phyloP scores from a whole-genome alignment of 53 echinoderm and acorn worm genomes.

The Holothuria scabra region DNA sequence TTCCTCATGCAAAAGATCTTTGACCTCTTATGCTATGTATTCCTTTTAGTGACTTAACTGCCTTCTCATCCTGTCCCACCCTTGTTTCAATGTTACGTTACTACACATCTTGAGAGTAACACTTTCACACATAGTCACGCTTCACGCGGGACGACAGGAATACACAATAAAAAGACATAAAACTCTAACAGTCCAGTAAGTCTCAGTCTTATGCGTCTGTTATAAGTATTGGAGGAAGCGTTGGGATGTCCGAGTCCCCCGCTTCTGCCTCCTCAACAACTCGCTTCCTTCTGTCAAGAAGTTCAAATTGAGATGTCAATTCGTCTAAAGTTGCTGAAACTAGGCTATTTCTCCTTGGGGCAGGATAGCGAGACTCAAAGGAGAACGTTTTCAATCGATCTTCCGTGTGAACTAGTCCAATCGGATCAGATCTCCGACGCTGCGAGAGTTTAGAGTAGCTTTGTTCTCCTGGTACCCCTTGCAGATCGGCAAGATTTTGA shows the following conservation, averaged over 20 bases:
- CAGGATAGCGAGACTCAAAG: slow-evolving; percentile 42
- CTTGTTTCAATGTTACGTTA: too few relatives aligned
- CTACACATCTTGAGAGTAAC: too few relatives aligned
- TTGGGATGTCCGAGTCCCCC: neutral
- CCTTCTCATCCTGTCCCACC: too few relatives aligned
- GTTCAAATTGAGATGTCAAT: slow-evolving; percentile 64
- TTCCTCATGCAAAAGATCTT: too few relatives aligned
- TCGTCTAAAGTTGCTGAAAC: slow-evolving; percentile 66
- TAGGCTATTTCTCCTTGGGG: slow-evolving; percentile 68
- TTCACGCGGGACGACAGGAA: too few relatives aligned
- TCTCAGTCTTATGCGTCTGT: slow-evolving; percentile 35
- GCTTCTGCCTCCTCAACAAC: slow-evolving; percentile 64
- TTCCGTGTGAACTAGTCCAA: slow-evolving; percentile 20
- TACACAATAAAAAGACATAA: too few relatives aligned
- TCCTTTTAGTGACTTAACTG: too few relatives aligned
- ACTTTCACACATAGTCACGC: too few relatives aligned
- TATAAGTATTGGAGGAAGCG: slow-evolving; percentile 33
- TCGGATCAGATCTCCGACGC: slow-evolving; percentile 36
- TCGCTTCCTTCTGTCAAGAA: slow-evolving; percentile 57
- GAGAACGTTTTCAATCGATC: slow-evolving; percentile 32
- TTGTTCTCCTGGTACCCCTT: neutral
- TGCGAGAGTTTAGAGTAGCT: neutral
- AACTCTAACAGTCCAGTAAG: neutral
- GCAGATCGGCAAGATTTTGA: neutral
- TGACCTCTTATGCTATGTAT: too few relatives aligned